Evolutionary conservation across 1,140 invertebrate species (phyloP).

Genomic region (Anastatus disparis): DNA sequence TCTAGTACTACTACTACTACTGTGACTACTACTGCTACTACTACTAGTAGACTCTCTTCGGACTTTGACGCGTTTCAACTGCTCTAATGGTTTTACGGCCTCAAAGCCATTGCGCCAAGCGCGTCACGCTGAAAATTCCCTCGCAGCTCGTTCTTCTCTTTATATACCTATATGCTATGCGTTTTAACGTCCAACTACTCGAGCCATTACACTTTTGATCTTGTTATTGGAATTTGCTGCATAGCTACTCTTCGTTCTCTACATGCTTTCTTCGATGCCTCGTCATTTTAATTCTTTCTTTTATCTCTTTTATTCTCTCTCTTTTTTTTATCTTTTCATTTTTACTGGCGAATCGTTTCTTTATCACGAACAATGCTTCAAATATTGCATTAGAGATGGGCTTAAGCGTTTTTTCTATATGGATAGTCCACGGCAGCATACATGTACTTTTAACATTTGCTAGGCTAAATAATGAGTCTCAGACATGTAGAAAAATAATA

Average conservation of each 20-base stretch:
- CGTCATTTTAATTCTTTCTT: too few species aligned
- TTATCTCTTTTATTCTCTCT: not conserved
- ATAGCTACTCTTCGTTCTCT: not conserved
- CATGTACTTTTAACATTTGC: too few species aligned
- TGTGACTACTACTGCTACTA: too few species aligned
- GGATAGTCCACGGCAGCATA: too few species aligned
- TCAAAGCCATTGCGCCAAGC: constrained; percentile 38
- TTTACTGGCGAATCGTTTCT: not conserved
- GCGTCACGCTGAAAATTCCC: constrained; percentile 11
- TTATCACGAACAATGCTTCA: constrained; percentile 7
- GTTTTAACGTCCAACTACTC: constrained; percentile 29
- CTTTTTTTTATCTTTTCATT: too few species aligned
- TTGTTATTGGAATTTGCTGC: constrained; percentile 32
- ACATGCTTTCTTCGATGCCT: too few species aligned
- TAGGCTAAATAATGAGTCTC: constrained; percentile 1
- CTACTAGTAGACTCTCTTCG: too few species aligned
- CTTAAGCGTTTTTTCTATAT: not conserved
- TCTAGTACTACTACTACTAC: too few species aligned
- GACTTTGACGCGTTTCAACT: too few species aligned
- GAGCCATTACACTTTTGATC: constrained; percentile 47
- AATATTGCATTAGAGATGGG: constrained; percentile 11
- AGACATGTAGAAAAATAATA: constrained; percentile 11
- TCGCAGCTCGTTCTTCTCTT: not conserved
- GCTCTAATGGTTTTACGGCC: constrained; percentile 42
- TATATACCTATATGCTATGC: too few species aligned